Percentiles rank a stretch among this genome's conserved stretches.
phyloP scores from a whole-genome alignment of 2,113 vertebrate genomes.

The Pontoporia blainvillei region DNA sequence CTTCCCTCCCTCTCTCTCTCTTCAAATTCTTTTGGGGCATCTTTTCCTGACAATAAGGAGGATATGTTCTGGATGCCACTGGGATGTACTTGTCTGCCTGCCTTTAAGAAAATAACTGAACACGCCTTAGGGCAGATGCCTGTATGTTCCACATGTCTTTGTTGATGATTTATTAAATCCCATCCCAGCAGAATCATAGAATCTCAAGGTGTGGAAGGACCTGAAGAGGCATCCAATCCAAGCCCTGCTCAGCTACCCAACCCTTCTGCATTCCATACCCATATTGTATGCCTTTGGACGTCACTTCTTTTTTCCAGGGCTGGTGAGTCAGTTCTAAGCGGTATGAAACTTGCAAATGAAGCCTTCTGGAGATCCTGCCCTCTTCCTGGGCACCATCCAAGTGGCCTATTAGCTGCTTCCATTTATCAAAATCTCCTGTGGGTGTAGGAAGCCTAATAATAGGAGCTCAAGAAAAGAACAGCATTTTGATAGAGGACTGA shows the following conservation, averaged over 20 bases:
- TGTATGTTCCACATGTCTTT: neutral
- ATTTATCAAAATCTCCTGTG: neutral
- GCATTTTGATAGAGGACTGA: neutral
- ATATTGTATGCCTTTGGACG: neutral
- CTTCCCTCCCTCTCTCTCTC: neutral
- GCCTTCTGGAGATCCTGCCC: neutral
- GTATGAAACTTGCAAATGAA: neutral
- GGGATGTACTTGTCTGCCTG: neutral
- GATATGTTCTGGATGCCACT: no score
- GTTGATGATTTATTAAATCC: neutral
- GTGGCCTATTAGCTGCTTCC: neutral
- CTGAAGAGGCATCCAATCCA: neutral
- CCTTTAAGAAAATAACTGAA: neutral
- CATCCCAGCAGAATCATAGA: neutral
- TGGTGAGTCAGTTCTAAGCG: neutral
- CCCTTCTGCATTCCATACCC: neutral
- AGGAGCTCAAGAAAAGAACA: neutral
- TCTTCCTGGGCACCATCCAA: neutral
- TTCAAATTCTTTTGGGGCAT: neutral
- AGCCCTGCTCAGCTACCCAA: neutral
- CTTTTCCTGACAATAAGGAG: neutral
- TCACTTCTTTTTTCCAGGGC: neutral
- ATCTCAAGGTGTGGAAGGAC: neutral
- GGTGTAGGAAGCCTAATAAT: neutral
- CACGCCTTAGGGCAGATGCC: rapidly evolving